A percentile compares a stretch with the other conserved stretches of the same genome.
Evolutionary conservation across 2,797 vertebrate species (phyloP).

Genomic region (Onychomys torridus): DNA sequence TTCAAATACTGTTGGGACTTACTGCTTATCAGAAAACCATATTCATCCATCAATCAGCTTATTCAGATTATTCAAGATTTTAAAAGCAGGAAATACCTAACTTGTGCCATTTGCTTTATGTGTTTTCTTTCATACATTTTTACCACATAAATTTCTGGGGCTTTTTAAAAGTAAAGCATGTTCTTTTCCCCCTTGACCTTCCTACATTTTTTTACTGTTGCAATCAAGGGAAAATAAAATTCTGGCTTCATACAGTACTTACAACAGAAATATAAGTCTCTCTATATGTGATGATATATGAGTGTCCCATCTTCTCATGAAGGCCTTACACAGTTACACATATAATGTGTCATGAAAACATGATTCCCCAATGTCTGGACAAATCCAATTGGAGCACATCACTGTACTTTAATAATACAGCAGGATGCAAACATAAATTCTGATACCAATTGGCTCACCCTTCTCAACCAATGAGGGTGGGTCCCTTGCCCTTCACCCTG

Average conservation of each 20-base stretch:
- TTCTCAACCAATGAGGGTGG: conserved; percentile 41
- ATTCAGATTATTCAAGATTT: conserved; percentile 33
- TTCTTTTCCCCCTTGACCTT: conserved; percentile 26
- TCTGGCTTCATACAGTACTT: conserved; percentile 55
- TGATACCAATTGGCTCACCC: conserved; percentile 56
- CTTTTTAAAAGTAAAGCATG: background rate
- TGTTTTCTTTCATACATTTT: conserved; percentile 47
- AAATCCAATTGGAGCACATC: conserved; percentile 74
- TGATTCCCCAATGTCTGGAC: conserved; percentile 67
- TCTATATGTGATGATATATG: conserved; percentile 19
- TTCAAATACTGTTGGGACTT: conserved; percentile 3
- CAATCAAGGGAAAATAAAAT: conserved; percentile 53
- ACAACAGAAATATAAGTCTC: conserved; percentile 49
- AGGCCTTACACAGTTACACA: conserved; percentile 50
- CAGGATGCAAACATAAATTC: conserved; percentile 46
- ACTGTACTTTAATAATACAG: conserved; percentile 66
- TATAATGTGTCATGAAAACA: conserved; percentile 68
- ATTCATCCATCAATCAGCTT: background rate
- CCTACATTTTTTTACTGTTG: conserved; percentile 39
- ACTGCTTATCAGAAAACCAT: background rate
- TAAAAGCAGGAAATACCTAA: conserved; percentile 21
- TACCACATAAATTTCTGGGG: conserved; percentile 2
- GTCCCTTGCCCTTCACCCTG: conserved; percentile 11
- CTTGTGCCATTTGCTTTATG: conserved; percentile 16
- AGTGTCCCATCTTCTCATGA: conserved; percentile 58